Base-by-base conservation (phyloP, 2,888 invertebrate species). In the Adelognathus sp. region DNA sequence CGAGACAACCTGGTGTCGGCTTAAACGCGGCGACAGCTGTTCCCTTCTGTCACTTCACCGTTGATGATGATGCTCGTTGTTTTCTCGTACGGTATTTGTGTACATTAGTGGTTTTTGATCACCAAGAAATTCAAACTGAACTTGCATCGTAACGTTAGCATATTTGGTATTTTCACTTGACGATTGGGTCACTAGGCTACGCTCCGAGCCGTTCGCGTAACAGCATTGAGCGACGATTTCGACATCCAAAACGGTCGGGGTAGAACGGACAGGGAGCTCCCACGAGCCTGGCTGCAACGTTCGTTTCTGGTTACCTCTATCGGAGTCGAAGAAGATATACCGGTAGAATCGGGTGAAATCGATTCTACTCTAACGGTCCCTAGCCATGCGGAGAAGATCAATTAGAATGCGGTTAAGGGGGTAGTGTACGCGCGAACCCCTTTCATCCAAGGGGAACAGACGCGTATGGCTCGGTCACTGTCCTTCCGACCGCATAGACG, bases 1-100 rank as follows among this genome's bases (percentile, higher is more conserved):
- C 71, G 54, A 79, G 66, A 41, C 39, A 66, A 79, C 61, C 69
- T 58, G 64, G 60, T 66, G 60, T 50, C 36, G 50, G 27, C 52
- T 64, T 56, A 36, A 54, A 27, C 21, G 33, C 36, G 33, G 21
- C 27, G 67, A 79, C 79, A 79, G 79, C 75, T 79, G 79, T 79
- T 75, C 54, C 60, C 46, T 56, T 54, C 79, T 71, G 79, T 79
- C 79, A 76, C 71, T 76, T 56, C 56, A n/a, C 67, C 66, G 31
- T 67, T 63, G 64, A 66, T 44, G 64, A 66, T 36, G 9, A 74
- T 50, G 11, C 46, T 60, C 4, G 11, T 67, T 33, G 44, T 61
- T 33, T 36, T 69, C 21, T 11, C 24, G 11, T 52, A 11, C 24
- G 33, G 14, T 3, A 6, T 64, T 33, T 50, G 11, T 6, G 36